These are phyloP conservation scores for Hyphantria cunea DNA, from an alignment of 1,140 invertebrate species.

Conservation along the genomic window DNA sequence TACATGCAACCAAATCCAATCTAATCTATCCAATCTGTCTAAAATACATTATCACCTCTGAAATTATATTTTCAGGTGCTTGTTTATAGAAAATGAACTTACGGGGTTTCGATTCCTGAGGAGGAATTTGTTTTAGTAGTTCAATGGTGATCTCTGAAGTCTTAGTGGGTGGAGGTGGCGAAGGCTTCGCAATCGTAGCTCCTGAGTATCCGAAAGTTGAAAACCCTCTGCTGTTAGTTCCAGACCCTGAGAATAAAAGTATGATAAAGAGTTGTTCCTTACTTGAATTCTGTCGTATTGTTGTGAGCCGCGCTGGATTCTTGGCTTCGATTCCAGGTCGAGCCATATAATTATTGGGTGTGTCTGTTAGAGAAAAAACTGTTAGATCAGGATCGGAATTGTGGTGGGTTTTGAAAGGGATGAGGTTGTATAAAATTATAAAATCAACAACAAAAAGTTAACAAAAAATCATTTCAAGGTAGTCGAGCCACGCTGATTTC, in stretches of 20 bases:
- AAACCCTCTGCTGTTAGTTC: conserved; percentile 71
- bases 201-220: conserved; percentile 83
- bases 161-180: conserved; percentile 55
- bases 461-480: no score
- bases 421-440: no score
- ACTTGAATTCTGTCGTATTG: not conserved
- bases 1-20: no score
- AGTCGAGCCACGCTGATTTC: no score
- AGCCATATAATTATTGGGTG: conserved; percentile 1
- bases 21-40: no score
- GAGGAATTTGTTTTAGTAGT: conserved; percentile 54
- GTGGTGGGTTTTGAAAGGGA: not conserved
- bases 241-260: conserved; percentile 46
- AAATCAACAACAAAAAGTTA: no score
- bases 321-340: conserved; percentile 2
- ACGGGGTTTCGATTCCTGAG: conserved; percentile 59
- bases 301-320: not conserved
- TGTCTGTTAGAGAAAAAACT: conserved; percentile 8
- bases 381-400: conserved; percentile 5
- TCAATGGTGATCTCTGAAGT: conserved; percentile 72
- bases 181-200: conserved; percentile 64
- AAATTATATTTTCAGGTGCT: no score
- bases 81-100: conserved; percentile 47
- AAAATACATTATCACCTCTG: no score
- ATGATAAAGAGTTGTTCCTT: not conserved